Evolutionary conservation across 2,113 vertebrate genomes (phyloP).

Genomic region (Todiramphus chloris): DNA sequence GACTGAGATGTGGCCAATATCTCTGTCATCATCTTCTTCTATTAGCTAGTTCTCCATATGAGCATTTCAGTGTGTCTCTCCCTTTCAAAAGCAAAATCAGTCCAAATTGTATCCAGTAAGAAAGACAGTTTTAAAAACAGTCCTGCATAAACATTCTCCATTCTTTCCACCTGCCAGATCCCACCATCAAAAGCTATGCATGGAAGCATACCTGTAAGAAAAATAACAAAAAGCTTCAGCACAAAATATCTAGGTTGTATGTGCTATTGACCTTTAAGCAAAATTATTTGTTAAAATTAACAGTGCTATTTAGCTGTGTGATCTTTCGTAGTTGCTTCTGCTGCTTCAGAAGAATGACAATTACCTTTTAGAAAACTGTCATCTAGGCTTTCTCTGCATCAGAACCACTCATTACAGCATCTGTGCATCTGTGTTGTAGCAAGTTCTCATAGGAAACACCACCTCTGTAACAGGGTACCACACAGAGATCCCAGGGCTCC

Average conservation of each 20-base stretch:
- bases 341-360: not conserved
- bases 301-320: not conserved
- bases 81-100: not conserved
- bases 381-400: not conserved
- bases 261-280: not conserved
- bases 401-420: not conserved
- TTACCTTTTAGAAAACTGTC: not conserved
- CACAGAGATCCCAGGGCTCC: not conserved
- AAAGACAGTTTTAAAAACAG: not conserved
- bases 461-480: accelerated
- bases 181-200: not conserved
- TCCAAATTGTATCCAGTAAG: not conserved
- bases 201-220: not conserved
- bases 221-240: not conserved
- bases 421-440: not conserved
- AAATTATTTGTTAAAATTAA: not conserved
- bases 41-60: not conserved
- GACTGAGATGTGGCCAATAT: not conserved
- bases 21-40: not conserved
- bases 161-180: not conserved
- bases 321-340: not conserved
- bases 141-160: not conserved
- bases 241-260: not conserved
- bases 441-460: not conserved
- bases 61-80: not conserved